Evolutionary conservation across 92 coral and sea anemone genomes (phyloP).

Genomic region (Phenganax marumi): DNA sequence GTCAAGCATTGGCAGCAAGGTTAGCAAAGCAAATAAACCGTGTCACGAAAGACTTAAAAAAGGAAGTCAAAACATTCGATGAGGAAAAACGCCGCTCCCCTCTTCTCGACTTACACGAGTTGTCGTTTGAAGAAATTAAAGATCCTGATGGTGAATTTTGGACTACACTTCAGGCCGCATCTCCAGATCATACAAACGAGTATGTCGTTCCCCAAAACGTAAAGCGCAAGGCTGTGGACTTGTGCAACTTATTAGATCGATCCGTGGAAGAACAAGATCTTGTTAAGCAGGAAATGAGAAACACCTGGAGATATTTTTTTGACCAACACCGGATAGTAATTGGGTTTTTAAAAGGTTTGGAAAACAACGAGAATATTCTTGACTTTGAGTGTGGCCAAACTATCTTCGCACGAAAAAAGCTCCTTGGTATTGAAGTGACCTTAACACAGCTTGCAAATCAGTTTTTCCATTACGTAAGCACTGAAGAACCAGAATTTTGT

Average conservation of each 20-base stretch:
- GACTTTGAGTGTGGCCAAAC: not conserved
- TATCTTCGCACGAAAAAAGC: not conserved
- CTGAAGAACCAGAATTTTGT: not conserved
- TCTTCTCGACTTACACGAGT: not conserved
- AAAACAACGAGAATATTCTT: not conserved
- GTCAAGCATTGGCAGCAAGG: too few species aligned
- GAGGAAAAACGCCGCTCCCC: not conserved
- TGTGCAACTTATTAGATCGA: not conserved
- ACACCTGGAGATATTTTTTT: not conserved
- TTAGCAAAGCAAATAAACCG: too few species aligned
- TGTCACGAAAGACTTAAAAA: too few species aligned
- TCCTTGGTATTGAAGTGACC: not conserved
- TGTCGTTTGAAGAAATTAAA: not conserved
- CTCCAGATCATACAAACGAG: not conserved
- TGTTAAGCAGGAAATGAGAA: not conserved
- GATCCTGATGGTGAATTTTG: not conserved
- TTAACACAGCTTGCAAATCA: not conserved
- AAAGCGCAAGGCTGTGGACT: not conserved
- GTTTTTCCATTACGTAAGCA: not conserved
- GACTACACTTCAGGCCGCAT: not conserved
- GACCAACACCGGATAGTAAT: not conserved
- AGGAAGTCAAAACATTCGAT: not conserved
- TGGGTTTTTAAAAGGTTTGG: not conserved
- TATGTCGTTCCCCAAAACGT: not conserved
- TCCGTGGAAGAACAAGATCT: not conserved